Evolutionary conservation across 2,113 vertebrate genomes (phyloP), one percentile per base, ranked within the genome.

Genomic region (Tetraodon nigroviridis): DNA sequence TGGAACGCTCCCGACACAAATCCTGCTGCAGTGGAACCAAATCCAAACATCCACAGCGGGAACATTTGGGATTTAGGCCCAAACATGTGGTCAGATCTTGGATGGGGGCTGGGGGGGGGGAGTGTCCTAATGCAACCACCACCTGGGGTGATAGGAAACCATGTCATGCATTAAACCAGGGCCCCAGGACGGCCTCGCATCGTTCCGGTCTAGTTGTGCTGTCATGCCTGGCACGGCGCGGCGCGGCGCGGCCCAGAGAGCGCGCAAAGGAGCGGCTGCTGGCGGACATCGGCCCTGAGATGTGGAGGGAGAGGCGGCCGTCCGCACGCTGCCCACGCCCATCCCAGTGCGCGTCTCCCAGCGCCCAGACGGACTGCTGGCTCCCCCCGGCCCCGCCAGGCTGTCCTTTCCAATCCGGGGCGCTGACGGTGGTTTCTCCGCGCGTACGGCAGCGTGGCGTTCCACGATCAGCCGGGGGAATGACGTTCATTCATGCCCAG

Each of bases 161-260:
- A 77, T 63, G 65, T 71, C 65, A 83, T 65, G 82, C 80, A 69
- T 85, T 76, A 76, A 76, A 80, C 48, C 47, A 81, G 76, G 65
- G 75, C 78, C 73, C 79, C 80, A 52, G 67, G 83, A 84, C 72
- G 72, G 71, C 81, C 63, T 83, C 76, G 71, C 81, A 89, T 86
- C 75, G 85, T 87, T 85, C 85, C 76, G 84, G 83, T 86, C 84
- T 82, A 84, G 83, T 86, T 83, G 70, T 79, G 76, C 55, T 71
- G 72, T 72, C 79, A 73, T 67, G 73, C 54, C 46, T 55, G 55
- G 67, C 80, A 69, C 73, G 47, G 61, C 72, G 73, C 57, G 69
- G n/a, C n/a, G n/a, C n/a, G 55, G 67, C 80, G 67, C 73, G 47
- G 61, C 72, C 73, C 57, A 67, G 71, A 17, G 17, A 37, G 49